Evolutionary conservation across 2,797 vertebrate species (phyloP).

Genomic region (Gallinago nigripennis): DNA sequence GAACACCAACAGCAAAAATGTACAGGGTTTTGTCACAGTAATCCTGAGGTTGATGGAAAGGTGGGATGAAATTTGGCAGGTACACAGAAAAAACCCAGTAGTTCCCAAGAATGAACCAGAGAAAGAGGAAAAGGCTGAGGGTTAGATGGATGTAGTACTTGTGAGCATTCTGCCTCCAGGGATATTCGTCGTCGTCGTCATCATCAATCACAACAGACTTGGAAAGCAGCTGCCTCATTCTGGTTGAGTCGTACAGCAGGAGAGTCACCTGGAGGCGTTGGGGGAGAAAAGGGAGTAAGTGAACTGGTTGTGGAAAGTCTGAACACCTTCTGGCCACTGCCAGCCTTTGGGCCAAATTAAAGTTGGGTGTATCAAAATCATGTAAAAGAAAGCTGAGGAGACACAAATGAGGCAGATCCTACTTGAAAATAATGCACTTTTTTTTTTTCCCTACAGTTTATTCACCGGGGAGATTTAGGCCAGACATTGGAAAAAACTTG

Average conservation of each 20-base stretch:
- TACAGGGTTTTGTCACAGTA: slow-evolving; percentile 76
- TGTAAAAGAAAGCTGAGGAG: not conserved
- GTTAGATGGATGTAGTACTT: slow-evolving; percentile 71
- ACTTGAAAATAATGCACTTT: not conserved
- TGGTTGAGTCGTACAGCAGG: slow-evolving; percentile 71
- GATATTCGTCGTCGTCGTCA: slow-evolving; percentile 64
- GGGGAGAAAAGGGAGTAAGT: not conserved
- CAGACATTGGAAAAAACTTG: not conserved
- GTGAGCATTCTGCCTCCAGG: slow-evolving; percentile 75
- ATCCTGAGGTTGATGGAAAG: slow-evolving; percentile 75
- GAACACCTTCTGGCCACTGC: not conserved
- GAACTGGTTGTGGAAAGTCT: not conserved
- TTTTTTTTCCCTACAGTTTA: not conserved
- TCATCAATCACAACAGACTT: slow-evolving; percentile 74
- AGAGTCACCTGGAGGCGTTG: slow-evolving; percentile 63
- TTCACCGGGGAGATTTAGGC: not conserved
- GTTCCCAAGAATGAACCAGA: slow-evolving; percentile 78
- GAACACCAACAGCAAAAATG: slow-evolving; percentile 70
- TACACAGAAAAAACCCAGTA: slow-evolving; percentile 76
- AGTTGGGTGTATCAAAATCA: not conserved
- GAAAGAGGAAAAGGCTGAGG: slow-evolving; percentile 75
- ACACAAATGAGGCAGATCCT: not conserved
- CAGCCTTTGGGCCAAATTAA: not conserved
- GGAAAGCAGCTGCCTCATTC: slow-evolving; percentile 73
- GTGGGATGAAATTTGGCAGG: slow-evolving; percentile 71